A percentile compares a stretch with the other conserved stretches of the same genome.
Conservation (phyloP, 2,888 invertebrate species). For the Oscheius myriophilus region DNA sequence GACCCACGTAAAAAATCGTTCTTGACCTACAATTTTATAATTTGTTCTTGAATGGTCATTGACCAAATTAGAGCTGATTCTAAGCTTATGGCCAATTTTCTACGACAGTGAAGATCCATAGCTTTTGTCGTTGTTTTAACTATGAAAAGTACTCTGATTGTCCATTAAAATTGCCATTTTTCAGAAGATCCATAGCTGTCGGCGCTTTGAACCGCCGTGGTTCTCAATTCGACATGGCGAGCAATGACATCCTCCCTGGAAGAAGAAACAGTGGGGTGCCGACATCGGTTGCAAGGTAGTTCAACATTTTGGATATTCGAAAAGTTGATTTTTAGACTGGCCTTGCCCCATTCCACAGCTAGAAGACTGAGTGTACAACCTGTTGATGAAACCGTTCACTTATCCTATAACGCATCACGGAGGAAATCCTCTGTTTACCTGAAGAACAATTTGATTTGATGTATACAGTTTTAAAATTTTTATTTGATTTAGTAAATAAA, state of each 20-base stretch:
- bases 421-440: constrained; percentile 26
- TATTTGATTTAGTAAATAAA: too few species aligned
- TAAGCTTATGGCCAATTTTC: too few species aligned
- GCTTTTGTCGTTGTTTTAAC: too few species aligned
- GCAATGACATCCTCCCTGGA: constrained; percentile 14
- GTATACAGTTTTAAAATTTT: too few species aligned
- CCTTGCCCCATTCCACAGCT: not conserved
- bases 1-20: too few species aligned
- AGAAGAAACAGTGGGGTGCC: constrained; percentile 24
- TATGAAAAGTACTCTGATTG: too few species aligned
- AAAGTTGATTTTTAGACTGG: not conserved
- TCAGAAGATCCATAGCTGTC: constrained; percentile 38
- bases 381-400: constrained; percentile 10
- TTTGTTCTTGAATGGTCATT: too few species aligned
- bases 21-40: too few species aligned
- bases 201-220: constrained; percentile 30
- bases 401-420: constrained; percentile 14
- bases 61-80: too few species aligned
- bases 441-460: constrained; percentile 17
- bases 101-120: too few species aligned
- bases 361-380: constrained; percentile 20
- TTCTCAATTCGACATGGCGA: constrained; percentile 10
- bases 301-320: not conserved
- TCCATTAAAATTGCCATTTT: too few species aligned
- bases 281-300: not conserved